Evolutionary conservation across 2,888 invertebrate genomes (phyloP).

Genomic region (Drosophila conformis): DNA sequence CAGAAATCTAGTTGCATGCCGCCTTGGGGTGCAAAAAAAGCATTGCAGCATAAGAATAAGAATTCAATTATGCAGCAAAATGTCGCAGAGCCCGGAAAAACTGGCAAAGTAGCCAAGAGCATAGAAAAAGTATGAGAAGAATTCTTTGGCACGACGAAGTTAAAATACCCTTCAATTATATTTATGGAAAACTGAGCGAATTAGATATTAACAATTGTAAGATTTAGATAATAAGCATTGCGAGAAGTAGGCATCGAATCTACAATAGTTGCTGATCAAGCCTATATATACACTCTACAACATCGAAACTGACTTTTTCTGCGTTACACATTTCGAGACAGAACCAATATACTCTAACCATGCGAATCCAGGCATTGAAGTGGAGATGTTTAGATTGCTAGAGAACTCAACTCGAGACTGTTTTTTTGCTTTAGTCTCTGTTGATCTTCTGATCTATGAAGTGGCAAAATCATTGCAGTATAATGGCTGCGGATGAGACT

Average conservation of each 20-base stretch:
- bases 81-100: slow-evolving; percentile 59
- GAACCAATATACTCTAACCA: neutral
- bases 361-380: neutral
- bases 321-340: neutral
- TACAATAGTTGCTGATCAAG: neutral
- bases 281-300: neutral
- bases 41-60: slow-evolving; percentile 56
- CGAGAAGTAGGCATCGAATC: neutral
- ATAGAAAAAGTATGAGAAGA: neutral
- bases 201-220: neutral
- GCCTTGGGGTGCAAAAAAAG: slow-evolving; percentile 25
- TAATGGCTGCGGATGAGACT: slow-evolving; percentile 28
- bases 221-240: neutral
- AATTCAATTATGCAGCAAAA: slow-evolving; percentile 78
- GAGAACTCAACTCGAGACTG: neutral
- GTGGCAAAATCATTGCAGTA: slow-evolving; percentile 70
- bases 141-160: neutral
- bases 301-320: neutral
- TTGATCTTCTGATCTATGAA: slow-evolving; percentile 69
- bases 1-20: slow-evolving; percentile 33
- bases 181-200: neutral
- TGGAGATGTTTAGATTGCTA: neutral
- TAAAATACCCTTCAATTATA: neutral
- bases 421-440: slow-evolving; percentile 1
- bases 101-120: neutral